Base-by-base conservation (phyloP, 2,888 invertebrate species). In the Caenorhabditis sp. region DNA sequence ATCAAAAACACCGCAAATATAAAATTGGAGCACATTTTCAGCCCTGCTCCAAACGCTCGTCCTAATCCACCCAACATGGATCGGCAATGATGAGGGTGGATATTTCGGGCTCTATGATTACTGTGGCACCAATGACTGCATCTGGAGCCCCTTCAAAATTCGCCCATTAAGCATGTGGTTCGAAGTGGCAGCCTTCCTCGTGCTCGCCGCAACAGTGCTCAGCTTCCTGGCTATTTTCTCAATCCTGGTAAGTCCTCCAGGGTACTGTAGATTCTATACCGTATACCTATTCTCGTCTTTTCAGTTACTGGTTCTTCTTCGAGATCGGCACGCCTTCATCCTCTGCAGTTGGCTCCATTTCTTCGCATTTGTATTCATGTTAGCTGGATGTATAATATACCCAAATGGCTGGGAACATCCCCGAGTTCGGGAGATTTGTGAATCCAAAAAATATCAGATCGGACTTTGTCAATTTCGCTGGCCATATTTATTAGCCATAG, bases 331-430 rank as follows among this genome's bases (percentile, higher is more conserved):
- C 62, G 95, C 96, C 61, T 95, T 94, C 89, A 93, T 94, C 88
- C 92, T 95, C 74, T 95, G 95, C 88, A 96, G 94, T 58, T 95
- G 95, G 94, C 91, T 97, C 90, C 97, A 97, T 89, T 91, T 95
- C n/a, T 90, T 95, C 82, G 95, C 95, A 88, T 95, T 88, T 56
- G 57, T 89, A 3, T 88, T 87, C 67, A 87, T 89, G 87, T 82
- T 88, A 23, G 83, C 88, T 26, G 89, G 87, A 20, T 89, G 89
- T 74, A 78, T 89, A 5, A 82, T 89, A n/a, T 89, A 86, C 80
- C 89, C 89, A 4, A 85, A 84, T 67, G 89, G 88, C 10, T 89
- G 89, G 88, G 88, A 89, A 67, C 80, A 88, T 79, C 75, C 82
- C 0, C 71, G 80, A 54, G 88, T 89, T 3, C 74, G 83, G 26